Evolutionary conservation across 2,888 invertebrate species (phyloP).

Genomic region (Dendrolimus houi): DNA sequence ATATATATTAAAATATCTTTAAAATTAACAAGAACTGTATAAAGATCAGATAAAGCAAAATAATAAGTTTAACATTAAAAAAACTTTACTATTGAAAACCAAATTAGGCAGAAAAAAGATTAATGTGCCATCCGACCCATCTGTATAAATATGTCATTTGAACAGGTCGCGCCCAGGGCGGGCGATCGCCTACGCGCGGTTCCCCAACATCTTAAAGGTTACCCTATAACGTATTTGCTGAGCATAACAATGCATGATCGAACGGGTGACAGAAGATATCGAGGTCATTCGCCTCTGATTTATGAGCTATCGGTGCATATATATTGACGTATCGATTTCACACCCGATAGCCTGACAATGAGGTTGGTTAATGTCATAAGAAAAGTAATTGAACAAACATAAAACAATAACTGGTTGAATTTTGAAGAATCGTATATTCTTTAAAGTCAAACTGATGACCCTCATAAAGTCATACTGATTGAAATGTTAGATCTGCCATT

Average conservation of each 20-base stretch:
- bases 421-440: no score
- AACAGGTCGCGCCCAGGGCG: conserved; percentile 41
- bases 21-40: no score
- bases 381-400: not conserved
- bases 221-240: conserved; percentile 25
- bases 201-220: conserved; percentile 32
- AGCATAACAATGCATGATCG: conserved; percentile 34
- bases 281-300: conserved; percentile 38
- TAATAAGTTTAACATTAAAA: no score
- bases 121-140: not conserved
- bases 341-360: not conserved
- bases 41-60: no score
- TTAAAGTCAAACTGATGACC: no score
- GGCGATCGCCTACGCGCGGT: conserved; percentile 31
- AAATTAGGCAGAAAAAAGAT: not conserved
- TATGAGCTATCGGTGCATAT: conserved; percentile 18
- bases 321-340: not conserved
- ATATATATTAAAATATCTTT: no score
- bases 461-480: no score
- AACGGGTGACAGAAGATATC: conserved; percentile 28
- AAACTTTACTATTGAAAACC: no score
- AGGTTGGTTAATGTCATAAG: not conserved
- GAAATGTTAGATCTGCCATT: no score
- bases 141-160: conserved; percentile 17
- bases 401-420: no score